phyloP scores from a whole-genome alignment of 2,113 vertebrate species.

The Halcyon senegalensis region DNA sequence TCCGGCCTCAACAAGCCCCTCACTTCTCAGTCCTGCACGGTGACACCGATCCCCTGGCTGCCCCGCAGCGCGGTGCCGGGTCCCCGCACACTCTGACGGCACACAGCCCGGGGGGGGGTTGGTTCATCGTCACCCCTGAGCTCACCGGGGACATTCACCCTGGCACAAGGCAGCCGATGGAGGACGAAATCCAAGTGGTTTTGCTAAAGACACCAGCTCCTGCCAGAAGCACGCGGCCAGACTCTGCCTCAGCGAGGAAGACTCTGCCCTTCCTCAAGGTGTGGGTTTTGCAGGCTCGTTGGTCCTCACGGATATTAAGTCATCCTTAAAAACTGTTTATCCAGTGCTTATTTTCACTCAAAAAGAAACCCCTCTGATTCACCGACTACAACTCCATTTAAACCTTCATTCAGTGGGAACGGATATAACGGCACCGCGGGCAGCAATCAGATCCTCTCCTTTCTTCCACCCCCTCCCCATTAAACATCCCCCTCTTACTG shows the following conservation, averaged over 20 bases:
- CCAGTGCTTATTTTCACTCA: not conserved
- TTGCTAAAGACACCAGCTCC: not conserved
- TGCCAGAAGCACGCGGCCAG: not conserved
- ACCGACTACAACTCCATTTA: not conserved
- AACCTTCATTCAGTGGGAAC: not conserved
- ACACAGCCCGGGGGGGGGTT: not conserved
- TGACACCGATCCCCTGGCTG: not conserved
- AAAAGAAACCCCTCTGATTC: not conserved
- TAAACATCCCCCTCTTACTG: not conserved
- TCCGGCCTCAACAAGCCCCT: too few relatives aligned
- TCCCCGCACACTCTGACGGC: not conserved
- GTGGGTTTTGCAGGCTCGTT: not conserved
- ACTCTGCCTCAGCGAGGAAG: too few relatives aligned
- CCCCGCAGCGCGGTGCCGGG: not conserved
- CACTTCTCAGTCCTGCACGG: not conserved
- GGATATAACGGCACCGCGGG: rapidly evolving
- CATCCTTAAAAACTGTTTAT: not conserved
- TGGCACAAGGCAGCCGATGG: rapidly evolving
- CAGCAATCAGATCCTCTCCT: not conserved
- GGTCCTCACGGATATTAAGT: not conserved
- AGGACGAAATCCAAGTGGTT: not conserved
- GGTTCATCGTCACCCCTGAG: not conserved
- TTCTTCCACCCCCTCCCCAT: not conserved
- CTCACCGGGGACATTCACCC: not conserved
- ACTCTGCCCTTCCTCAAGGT: not conserved